A percentile compares a stretch with the other conserved stretches of the same genome.
Evolutionary conservation across 1,140 invertebrate genomes (phyloP).

Genomic region (Drosophila aff.): DNA sequence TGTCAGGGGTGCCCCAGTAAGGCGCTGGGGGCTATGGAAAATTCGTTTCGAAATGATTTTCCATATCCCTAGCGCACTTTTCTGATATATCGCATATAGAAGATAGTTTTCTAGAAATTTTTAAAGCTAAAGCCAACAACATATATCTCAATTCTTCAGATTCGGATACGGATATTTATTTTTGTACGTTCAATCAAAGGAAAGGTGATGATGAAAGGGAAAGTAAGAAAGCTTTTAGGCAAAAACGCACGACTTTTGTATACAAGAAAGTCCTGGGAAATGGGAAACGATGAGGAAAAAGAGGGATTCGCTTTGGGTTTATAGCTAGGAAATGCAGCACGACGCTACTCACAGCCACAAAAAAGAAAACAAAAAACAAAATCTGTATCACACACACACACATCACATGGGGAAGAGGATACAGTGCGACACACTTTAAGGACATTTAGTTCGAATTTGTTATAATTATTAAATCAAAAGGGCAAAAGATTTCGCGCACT

Average conservation of each 20-base stretch:
- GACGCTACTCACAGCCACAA: conserved; percentile 26
- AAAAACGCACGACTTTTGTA: conserved; percentile 38
- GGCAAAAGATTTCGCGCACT: conserved; percentile 6
- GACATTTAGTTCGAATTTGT: conserved; percentile 26
- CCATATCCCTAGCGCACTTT: not conserved
- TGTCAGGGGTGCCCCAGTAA: conserved; percentile 4
- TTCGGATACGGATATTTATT: conserved; percentile 52
- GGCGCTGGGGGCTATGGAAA: not conserved
- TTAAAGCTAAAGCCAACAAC: conserved; percentile 37
- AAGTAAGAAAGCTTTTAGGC: conserved; percentile 39
- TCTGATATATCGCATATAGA: conserved; percentile 26
- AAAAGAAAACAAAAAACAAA: not conserved
- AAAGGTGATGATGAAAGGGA: not conserved
- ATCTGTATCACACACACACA: conserved; percentile 22
- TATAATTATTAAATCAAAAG: conserved; percentile 13
- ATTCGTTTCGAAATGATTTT: not conserved
- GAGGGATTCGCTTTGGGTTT: conserved; percentile 25
- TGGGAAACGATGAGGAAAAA: not conserved
- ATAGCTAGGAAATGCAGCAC: conserved; percentile 39
- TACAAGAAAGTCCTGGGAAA: not conserved
- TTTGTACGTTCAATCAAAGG: conserved; percentile 49
- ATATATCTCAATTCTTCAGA: conserved; percentile 27
- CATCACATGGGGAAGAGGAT: conserved; percentile 7
- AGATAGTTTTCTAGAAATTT: conserved; percentile 77
- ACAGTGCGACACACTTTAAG: conserved; percentile 17